phyloP scores from a whole-genome alignment of 2,888 invertebrate genomes.

The Noctuana brunneofusca region DNA sequence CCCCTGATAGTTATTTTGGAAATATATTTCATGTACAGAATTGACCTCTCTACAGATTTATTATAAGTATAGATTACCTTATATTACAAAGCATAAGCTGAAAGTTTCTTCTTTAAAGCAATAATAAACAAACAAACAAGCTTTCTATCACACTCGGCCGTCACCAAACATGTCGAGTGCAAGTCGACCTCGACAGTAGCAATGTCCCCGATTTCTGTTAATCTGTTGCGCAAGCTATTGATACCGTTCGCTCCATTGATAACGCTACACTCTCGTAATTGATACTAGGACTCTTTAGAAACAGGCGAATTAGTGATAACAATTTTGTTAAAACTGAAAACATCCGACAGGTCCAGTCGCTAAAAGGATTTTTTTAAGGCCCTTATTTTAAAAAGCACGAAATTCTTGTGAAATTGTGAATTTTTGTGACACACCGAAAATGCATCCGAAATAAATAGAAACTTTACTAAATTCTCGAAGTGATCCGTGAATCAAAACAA shows the following conservation, averaged over 20 bases:
- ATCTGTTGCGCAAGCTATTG: constrained; percentile 31
- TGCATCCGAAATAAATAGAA: neutral
- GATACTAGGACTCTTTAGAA: neutral
- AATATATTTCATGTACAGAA: too few relatives aligned
- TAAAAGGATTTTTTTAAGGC: too few relatives aligned
- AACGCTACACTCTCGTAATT: constrained; percentile 11
- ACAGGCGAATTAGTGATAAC: neutral
- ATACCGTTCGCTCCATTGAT: constrained; percentile 28
- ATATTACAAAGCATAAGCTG: neutral
- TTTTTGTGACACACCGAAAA: too few relatives aligned
- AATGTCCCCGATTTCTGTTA: constrained; percentile 36
- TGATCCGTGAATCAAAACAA: neutral
- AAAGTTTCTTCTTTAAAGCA: neutral
- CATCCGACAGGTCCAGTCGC: too few relatives aligned
- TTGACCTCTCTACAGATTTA: too few relatives aligned
- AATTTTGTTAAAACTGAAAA: neutral
- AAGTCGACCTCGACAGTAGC: constrained; percentile 26
- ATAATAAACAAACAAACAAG: constrained; percentile 19
- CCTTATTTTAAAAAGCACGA: too few relatives aligned
- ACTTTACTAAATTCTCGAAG: neutral
- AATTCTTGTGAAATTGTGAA: too few relatives aligned
- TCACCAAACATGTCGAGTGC: constrained; percentile 11
- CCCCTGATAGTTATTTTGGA: too few relatives aligned
- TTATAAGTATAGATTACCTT: neutral
- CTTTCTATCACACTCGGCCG: constrained; percentile 25